Evolutionary conservation across 2,888 invertebrate genomes (phyloP).

Genomic region (Synanthedon formicaeformis): DNA sequence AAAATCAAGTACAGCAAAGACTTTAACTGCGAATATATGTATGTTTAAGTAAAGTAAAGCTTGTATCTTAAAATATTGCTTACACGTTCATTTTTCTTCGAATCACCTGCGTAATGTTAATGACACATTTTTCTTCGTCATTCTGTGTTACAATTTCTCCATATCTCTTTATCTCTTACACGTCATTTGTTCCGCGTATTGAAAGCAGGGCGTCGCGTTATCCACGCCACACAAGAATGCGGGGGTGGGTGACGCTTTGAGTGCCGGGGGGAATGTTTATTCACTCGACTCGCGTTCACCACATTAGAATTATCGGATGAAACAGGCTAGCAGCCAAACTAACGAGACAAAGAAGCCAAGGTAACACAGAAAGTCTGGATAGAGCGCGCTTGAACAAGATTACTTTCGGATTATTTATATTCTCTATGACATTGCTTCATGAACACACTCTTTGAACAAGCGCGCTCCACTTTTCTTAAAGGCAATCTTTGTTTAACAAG

Average conservation of each 20-base stretch:
- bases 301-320: background rate
- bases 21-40: too few relatives aligned
- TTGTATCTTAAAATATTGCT: too few relatives aligned
- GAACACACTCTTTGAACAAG: too few relatives aligned
- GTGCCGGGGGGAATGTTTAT: background rate
- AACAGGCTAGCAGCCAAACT: background rate
- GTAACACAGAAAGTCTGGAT: background rate
- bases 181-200: slow-evolving; percentile 10
- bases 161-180: slow-evolving; percentile 11
- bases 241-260: too few relatives aligned
- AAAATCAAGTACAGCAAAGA: too few relatives aligned
- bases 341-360: background rate
- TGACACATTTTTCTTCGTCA: slow-evolving; percentile 4
- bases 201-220: slow-evolving; percentile 16
- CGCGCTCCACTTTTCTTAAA: too few relatives aligned
- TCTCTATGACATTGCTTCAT: too few relatives aligned
- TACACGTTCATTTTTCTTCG: background rate
- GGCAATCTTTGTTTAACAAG: too few relatives aligned
- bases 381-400: background rate
- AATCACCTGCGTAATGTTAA: slow-evolving; percentile 1
- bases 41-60: too few relatives aligned
- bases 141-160: slow-evolving; percentile 14
- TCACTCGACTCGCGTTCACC: background rate
- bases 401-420: background rate
- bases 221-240: slow-evolving; percentile 12